A percentile compares a stretch with the other conserved stretches of the same genome.
phyloP scores from a whole-genome alignment of 2,888 invertebrate species.

The Auanema freiburgensis region DNA sequence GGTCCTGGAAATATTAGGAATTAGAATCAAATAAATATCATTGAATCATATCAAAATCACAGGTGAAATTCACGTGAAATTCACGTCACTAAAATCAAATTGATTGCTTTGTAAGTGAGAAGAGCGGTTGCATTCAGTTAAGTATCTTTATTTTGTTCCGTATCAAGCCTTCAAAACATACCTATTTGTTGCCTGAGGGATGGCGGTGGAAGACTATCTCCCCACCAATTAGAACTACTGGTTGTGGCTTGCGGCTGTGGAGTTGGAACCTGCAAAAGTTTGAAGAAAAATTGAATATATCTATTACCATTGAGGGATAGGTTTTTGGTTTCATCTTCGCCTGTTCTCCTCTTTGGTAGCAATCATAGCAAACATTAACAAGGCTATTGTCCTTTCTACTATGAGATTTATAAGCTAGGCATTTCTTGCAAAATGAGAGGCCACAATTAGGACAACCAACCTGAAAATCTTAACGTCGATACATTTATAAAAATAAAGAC shows the following conservation, averaged over 20 bases:
- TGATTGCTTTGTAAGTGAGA: too few species aligned
- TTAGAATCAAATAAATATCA: too few species aligned
- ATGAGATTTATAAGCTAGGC: constrained; percentile 44
- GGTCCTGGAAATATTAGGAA: too few species aligned
- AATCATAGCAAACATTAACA: constrained; percentile 52
- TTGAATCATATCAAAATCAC: too few species aligned
- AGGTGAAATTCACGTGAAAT: too few species aligned
- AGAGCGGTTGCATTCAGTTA: too few species aligned
- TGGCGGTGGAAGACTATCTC: constrained; percentile 53
- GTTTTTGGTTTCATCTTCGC: constrained; percentile 25
- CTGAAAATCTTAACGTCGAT: constrained; percentile 19
- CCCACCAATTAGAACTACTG: constrained; percentile 46
- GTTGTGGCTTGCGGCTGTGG: constrained; percentile 1
- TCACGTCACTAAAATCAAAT: too few species aligned
- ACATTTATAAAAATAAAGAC: constrained; percentile 15
- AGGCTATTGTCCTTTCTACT: constrained; percentile 46
- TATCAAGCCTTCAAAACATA: background rate
- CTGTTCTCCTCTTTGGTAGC: constrained; percentile 41
- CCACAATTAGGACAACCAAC: constrained; percentile 56
- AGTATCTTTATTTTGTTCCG: too few species aligned
- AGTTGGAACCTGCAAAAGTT: background rate
- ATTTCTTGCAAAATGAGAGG: constrained; percentile 58
- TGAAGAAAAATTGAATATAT: background rate
- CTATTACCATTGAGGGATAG: background rate
- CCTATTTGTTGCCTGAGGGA: constrained; percentile 35